Percentiles rank a stretch among this genome's conserved stretches.
Evolutionary conservation across 2,113 vertebrate genomes (phyloP).

Genomic region (Lagopus muta): DNA sequence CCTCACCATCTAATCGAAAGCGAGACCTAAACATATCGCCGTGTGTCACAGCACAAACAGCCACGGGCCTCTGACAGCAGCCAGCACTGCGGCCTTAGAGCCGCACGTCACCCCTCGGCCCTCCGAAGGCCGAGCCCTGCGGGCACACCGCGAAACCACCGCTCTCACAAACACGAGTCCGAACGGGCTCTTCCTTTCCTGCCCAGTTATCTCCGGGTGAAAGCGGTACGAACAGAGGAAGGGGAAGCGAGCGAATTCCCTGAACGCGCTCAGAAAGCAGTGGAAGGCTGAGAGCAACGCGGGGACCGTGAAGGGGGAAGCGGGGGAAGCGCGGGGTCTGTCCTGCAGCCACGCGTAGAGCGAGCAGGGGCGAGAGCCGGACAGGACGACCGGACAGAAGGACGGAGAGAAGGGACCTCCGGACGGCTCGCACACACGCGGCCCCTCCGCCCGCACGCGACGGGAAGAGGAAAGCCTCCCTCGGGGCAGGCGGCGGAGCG

Average conservation of each 20-base stretch:
- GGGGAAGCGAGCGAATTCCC: not conserved
- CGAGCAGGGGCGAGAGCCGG: not conserved
- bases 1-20: not conserved
- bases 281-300: not conserved
- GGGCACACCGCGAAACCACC: too few relatives aligned
- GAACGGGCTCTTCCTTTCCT: not conserved
- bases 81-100: not conserved
- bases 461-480: too few relatives aligned
- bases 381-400: not conserved
- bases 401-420: too few relatives aligned
- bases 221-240: not conserved
- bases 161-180: not conserved
- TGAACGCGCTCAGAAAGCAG: not conserved
- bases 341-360: not conserved
- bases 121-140: too few relatives aligned
- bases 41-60: slow-evolving; percentile 7
- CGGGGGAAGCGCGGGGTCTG: not conserved
- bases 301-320: not conserved
- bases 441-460: too few relatives aligned
- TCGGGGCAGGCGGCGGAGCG: too few relatives aligned
- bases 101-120: not conserved
- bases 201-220: not conserved
- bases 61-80: not conserved
- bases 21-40: slow-evolving; percentile 34
- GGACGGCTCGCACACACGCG: too few relatives aligned